A percentile compares a stretch with the other conserved stretches of the same genome.
Conservation (phyloP, 2,113 vertebrate genomes). For the Candoia aspera region DNA sequence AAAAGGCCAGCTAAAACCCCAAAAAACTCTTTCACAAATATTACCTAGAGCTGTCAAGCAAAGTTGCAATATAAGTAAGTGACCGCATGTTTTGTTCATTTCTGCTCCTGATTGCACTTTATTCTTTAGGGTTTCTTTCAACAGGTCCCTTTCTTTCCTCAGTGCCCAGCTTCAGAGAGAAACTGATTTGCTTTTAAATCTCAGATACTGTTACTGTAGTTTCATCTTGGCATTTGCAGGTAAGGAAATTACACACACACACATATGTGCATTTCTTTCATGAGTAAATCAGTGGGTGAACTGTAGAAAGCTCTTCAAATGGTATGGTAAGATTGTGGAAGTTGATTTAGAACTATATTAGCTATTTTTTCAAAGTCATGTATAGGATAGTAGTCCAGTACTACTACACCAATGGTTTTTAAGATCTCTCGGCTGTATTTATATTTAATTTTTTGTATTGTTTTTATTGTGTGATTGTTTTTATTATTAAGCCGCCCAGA, state of each 20-base stretch:
- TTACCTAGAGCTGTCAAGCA: conserved; percentile 53
- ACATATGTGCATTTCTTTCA: not conserved
- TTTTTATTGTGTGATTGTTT: too few relatives aligned
- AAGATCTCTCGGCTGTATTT: too few relatives aligned
- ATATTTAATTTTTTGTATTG: too few relatives aligned
- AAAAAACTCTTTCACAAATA: conserved; percentile 60
- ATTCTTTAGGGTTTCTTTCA: not conserved
- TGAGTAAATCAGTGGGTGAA: not conserved
- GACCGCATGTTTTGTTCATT: conserved; percentile 46
- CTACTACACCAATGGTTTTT: too few relatives aligned
- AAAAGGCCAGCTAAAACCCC: conserved; percentile 56
- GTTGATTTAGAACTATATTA: not conserved
- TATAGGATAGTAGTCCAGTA: not conserved
- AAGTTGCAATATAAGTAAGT: conserved; percentile 7
- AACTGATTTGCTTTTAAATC: not conserved
- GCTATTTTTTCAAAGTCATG: not conserved
- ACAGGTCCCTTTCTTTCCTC: not conserved
- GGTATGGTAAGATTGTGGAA: not conserved
- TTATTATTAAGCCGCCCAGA: too few relatives aligned
- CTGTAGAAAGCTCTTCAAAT: not conserved
- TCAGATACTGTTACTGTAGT: not conserved
- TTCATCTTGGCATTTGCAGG: not conserved
- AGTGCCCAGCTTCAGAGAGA: not conserved
- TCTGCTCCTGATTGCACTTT: conserved; percentile 41
- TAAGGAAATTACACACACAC: not conserved